Evolutionary conservation across 37 sponge, comb jelly and placozoan genomes (phyloP).

Genomic region (Geodia barretti): DNA sequence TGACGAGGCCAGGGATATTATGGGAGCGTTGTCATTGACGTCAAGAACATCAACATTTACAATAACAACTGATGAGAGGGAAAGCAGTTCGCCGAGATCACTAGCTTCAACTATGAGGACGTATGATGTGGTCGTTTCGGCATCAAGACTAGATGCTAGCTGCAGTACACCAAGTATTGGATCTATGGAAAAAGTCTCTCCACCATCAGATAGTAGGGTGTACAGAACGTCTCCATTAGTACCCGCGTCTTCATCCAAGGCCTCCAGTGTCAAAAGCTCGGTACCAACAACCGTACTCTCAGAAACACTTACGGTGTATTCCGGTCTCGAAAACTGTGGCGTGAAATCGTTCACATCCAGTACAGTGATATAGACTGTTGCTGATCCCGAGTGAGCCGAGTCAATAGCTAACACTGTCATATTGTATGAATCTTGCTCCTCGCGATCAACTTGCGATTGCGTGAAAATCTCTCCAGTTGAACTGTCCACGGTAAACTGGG

Average conservation of each 20-base stretch:
- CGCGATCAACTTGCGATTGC: constrained; percentile 40
- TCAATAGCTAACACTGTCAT: constrained; percentile 70
- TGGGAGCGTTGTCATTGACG: constrained; percentile 64
- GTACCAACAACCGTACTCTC: constrained; percentile 17
- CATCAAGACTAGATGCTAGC: constrained; percentile 31
- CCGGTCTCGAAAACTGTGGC: constrained; percentile 45
- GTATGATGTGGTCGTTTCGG: background rate
- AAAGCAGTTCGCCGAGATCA: constrained; percentile 36
- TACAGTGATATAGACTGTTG: constrained; percentile 49
- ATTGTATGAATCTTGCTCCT: constrained; percentile 32
- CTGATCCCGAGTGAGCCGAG: constrained; percentile 38
- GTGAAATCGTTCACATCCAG: constrained; percentile 71
- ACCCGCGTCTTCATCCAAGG: constrained; percentile 54
- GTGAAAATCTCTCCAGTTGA: constrained; percentile 48
- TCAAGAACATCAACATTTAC: constrained; percentile 35
- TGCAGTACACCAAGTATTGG: constrained; percentile 24
- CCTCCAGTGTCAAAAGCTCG: constrained; percentile 27
- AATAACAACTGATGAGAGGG: constrained; percentile 2
- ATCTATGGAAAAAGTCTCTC: constrained; percentile 33
- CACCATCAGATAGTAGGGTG: constrained; percentile 5
- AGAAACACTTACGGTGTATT: constrained; percentile 15
- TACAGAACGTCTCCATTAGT: constrained; percentile 19
- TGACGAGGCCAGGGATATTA: background rate
- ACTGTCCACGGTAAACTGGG: constrained; percentile 30
- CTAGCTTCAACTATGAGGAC: constrained; percentile 41